Evolutionary conservation across 2,113 vertebrate species (phyloP), one percentile per base, ranked within the genome.

Genomic region (Melanotaenia duboulayi): DNA sequence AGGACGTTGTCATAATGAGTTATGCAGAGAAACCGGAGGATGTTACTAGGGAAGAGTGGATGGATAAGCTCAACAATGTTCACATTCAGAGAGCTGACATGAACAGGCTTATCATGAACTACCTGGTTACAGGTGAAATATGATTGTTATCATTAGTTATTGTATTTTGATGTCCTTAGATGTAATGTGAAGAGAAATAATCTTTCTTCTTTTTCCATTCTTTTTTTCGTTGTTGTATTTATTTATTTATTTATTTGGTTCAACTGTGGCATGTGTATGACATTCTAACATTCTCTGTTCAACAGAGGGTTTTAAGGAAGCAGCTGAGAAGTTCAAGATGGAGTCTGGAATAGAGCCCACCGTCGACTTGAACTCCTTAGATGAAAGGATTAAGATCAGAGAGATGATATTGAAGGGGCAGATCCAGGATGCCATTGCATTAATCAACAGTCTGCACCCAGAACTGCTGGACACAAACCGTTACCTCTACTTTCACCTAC

Each of bases 41-140:
- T 85, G 95, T 99, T 90, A 98, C 98, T 1, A 97, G 96, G 92
- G 98, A 99, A 76, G 98, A 99, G 80, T 99, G 98, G 98, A 96
- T 99, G 97, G 98, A 99, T 76, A 99, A 97, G 70, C 95, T 99
- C 74, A 98, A 97, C 90, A 99, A 98, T 85, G 95, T 99, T 78
- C 98, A 99, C 59, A 97, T 99, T 76, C 98, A 99, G 85, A 95
- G 98, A 87, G 97, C 97, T 67, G 98, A 99, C 87, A 99, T 99
- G 98, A 99, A 99, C 71, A 94, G 97, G 46, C 96, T 99, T 75
- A 99, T 99, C 76, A 99, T 99, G 98, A 99, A 99, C 91, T 99
- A 99, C 87, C 84, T 99, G 82, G 98, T 99, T 66, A 99, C 96
- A 87, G 96, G 96, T 97, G 87, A 88, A 39, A 13, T 64, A 44